Evolutionary conservation across 2,113 vertebrate genomes (phyloP).

Genomic region (Agelaius phoeniceus): DNA sequence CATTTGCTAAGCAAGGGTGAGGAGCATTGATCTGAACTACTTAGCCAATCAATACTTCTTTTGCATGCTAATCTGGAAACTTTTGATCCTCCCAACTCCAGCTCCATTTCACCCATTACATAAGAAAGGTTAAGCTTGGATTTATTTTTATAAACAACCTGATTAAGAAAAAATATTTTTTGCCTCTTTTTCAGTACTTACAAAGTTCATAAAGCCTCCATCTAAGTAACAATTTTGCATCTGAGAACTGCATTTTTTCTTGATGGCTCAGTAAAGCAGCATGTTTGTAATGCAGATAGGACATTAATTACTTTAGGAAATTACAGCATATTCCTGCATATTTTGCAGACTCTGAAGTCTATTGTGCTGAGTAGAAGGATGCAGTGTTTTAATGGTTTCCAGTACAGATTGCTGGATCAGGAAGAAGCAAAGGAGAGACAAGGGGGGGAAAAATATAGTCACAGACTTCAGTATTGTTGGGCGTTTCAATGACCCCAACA

Average conservation of each 20-base stretch:
- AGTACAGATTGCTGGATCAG: not conserved
- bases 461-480: not conserved
- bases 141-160: not conserved
- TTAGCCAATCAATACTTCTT: not conserved
- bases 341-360: not conserved
- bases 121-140: not conserved
- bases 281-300: not conserved
- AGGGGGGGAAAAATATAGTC: not conserved
- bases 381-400: not conserved
- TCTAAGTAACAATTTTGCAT: not conserved
- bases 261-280: not conserved
- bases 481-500: fast-evolving
- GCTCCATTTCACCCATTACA: not conserved
- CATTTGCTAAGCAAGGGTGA: not conserved
- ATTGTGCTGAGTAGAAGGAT: not conserved
- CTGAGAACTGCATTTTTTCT: not conserved
- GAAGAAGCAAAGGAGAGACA: not conserved
- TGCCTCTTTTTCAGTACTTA: not conserved
- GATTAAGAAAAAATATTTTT: not conserved
- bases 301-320: not conserved
- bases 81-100: not conserved
- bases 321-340: not conserved
- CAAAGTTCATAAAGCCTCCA: not conserved
- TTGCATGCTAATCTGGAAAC: not conserved
- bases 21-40: not conserved